Evolutionary conservation across 2,888 invertebrate genomes (phyloP).

Genomic region (Toxonevra muliebris): DNA sequence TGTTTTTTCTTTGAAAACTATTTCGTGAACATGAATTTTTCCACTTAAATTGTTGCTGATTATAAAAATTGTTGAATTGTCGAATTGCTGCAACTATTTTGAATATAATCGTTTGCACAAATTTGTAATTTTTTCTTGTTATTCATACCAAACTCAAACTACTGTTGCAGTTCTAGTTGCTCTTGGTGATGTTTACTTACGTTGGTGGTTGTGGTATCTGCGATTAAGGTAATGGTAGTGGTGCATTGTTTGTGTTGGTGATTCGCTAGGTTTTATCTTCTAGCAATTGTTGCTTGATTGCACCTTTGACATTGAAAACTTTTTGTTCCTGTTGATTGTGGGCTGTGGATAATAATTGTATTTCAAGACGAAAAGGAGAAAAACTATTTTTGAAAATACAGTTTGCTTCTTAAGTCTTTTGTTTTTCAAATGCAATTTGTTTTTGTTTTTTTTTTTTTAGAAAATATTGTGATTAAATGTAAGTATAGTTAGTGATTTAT

Average conservation of each 20-base stretch:
- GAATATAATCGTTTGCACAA: slow-evolving; percentile 33
- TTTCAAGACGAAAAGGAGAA: too few relatives aligned
- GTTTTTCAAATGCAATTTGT: not conserved
- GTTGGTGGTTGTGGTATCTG: not conserved
- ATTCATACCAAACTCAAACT: not conserved
- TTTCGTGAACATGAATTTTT: slow-evolving; percentile 42
- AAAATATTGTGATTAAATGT: too few relatives aligned
- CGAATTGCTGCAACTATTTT: slow-evolving; percentile 22
- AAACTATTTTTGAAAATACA: not conserved
- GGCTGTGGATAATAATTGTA: not conserved
- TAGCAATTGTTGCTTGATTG: not conserved
- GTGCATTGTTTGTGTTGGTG: not conserved
- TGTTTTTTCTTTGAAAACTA: slow-evolving; percentile 7
- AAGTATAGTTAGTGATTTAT: too few relatives aligned
- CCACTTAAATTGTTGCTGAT: slow-evolving; percentile 41
- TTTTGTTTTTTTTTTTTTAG: too few relatives aligned
- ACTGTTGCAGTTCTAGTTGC: slow-evolving; percentile 14
- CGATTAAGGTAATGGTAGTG: too few relatives aligned
- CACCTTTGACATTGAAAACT: slow-evolving; percentile 14
- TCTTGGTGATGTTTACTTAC: not conserved
- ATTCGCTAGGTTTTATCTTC: too few relatives aligned
- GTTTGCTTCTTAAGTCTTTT: not conserved
- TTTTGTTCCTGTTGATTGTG: not conserved
- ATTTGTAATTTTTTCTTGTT: slow-evolving; percentile 28
- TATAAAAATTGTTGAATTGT: slow-evolving; percentile 30